Conservation (phyloP, 2,113 vertebrate species). For the Tympanuchus pallidicinctus region DNA sequence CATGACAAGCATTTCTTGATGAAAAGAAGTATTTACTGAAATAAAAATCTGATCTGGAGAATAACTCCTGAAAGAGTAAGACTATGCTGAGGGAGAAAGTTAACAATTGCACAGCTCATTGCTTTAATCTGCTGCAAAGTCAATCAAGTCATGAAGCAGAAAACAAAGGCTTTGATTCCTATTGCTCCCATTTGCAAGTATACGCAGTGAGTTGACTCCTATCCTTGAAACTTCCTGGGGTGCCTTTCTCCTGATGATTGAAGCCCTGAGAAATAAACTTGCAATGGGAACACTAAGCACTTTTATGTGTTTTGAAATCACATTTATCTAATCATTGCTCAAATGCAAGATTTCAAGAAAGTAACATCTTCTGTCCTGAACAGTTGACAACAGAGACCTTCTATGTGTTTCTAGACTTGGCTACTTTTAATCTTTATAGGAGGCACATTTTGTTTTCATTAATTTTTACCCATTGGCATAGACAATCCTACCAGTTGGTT, state of each 20-base stretch:
- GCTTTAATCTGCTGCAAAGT: conserved; percentile 63
- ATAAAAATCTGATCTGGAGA: conserved; percentile 18
- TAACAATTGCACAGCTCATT: conserved; percentile 62
- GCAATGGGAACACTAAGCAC: not conserved
- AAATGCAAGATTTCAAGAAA: not conserved
- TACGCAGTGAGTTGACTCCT: not conserved
- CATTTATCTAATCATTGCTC: not conserved
- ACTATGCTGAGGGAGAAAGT: not conserved
- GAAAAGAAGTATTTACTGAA: not conserved
- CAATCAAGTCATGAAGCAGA: conserved; percentile 40
- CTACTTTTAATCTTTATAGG: conserved; percentile 24
- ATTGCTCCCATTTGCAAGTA: not conserved
- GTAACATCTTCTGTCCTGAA: not conserved
- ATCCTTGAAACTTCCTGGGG: conserved; percentile 4
- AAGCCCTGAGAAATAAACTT: not conserved
- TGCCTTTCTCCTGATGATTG: conserved; percentile 2
- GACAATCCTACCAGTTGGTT: conserved; percentile 25
- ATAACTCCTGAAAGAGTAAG: conserved; percentile 37
- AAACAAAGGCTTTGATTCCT: conserved; percentile 46
- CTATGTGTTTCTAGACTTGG: not conserved
- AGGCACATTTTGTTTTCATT: not conserved
- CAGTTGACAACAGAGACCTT: not conserved
- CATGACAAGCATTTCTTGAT: not conserved
- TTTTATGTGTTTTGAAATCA: not conserved
- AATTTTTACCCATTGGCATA: not conserved